phyloP scores from a whole-genome alignment of 2,888 invertebrate genomes.

The Xestia ashworthii region DNA sequence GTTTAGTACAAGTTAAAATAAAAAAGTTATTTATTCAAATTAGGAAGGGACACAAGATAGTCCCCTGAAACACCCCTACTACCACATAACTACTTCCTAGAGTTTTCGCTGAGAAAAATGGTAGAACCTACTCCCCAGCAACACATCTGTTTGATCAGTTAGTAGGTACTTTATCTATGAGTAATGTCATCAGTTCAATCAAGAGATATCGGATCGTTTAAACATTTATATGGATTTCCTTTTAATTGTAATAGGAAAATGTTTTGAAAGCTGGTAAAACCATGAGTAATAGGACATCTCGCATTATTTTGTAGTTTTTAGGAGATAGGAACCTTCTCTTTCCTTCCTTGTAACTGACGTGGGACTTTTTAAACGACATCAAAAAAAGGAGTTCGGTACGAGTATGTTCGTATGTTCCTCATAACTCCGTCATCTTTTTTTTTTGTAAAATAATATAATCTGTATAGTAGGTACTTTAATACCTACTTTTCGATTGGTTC shows the following conservation, averaged over 20 bases:
- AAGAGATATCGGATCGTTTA: not conserved
- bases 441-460: too few species aligned
- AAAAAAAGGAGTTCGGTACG: too few species aligned
- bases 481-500: too few species aligned
- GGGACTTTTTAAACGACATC: too few species aligned
- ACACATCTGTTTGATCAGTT: not conserved
- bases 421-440: too few species aligned
- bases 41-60: not conserved
- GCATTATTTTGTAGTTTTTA: not conserved
- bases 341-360: not conserved
- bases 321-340: not conserved
- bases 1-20: not conserved
- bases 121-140: not conserved
- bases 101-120: not conserved
- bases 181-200: not conserved
- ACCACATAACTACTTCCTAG: not conserved
- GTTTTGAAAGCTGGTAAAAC: not conserved
- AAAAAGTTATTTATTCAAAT: not conserved
- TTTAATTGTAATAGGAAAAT: not conserved
- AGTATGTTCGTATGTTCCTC: too few species aligned
- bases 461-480: too few species aligned
- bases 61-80: not conserved
- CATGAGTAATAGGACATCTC: not conserved
- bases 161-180: not conserved
- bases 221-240: not conserved